Evolutionary conservation across 1,140 invertebrate species (phyloP).

Genomic region (Asobara japonica): DNA sequence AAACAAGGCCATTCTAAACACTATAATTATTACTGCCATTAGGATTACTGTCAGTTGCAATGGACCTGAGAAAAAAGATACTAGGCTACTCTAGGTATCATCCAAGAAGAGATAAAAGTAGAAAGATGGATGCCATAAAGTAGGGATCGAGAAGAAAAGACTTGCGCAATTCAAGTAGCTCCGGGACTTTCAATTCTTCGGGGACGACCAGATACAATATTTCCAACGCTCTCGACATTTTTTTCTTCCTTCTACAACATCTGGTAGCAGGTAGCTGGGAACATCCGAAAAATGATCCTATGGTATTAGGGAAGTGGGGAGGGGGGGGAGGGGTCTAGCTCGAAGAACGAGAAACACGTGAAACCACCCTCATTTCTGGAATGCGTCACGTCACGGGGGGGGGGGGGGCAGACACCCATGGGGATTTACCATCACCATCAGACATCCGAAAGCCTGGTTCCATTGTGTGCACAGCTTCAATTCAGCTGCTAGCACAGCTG

Average conservation of each 20-base stretch:
- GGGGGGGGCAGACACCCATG: slow-evolving; percentile 24
- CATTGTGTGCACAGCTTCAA: slow-evolving; percentile 9
- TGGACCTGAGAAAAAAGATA: neutral
- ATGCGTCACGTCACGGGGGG: slow-evolving; percentile 46
- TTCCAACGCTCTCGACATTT: neutral
- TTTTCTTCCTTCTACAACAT: neutral
- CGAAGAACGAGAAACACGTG: slow-evolving; percentile 30
- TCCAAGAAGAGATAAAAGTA: neutral
- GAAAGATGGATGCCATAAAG: no score
- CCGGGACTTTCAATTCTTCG: neutral
- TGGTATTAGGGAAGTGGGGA: neutral
- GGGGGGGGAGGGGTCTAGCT: no score
- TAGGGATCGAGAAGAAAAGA: neutral
- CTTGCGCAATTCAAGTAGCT: slow-evolving; percentile 1
- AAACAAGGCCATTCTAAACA: neutral
- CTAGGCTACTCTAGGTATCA: neutral
- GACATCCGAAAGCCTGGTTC: neutral
- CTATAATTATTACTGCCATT: no score
- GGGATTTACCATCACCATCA: neutral
- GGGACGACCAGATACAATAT: neutral
- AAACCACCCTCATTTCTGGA: slow-evolving; percentile 47
- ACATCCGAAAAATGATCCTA: slow-evolving; percentile 22
- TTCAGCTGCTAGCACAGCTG: slow-evolving; percentile 3
- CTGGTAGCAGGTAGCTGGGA: neutral
- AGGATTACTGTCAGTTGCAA: neutral